These are phyloP conservation scores for Oriolus oriolus DNA, from an alignment of 2,113 vertebrate species.

Conservation along the genomic window DNA sequence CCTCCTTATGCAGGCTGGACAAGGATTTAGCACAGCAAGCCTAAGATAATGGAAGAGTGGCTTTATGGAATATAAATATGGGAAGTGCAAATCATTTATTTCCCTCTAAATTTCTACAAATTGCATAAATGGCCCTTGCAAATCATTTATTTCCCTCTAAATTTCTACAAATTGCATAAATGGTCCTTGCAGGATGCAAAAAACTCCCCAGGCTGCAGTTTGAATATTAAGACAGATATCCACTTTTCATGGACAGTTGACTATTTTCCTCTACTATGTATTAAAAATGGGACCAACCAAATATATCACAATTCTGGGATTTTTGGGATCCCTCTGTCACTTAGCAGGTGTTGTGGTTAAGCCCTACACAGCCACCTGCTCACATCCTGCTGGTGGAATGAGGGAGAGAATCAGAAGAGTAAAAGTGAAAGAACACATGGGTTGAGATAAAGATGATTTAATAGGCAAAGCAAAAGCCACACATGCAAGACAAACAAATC, in stretches of 20 bases:
- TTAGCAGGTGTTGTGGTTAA: neutral
- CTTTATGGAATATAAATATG: neutral
- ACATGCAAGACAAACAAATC: neutral
- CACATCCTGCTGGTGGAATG: neutral
- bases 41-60: neutral
- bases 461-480: neutral
- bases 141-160: neutral
- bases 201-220: neutral
- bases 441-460: neutral
- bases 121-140: neutral
- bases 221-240: neutral
- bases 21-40: neutral
- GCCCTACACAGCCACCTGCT: too few species aligned
- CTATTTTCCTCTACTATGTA: neutral
- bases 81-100: neutral
- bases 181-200: neutral
- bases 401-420: neutral
- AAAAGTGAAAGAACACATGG: neutral
- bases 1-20: neutral
- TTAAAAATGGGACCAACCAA: neutral
- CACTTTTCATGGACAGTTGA: neutral
- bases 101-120: neutral
- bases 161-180: neutral
- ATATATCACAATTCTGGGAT: neutral
- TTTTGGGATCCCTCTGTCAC: neutral